Conservation (phyloP, 2,888 invertebrate genomes). For the Sericinus montela region DNA sequence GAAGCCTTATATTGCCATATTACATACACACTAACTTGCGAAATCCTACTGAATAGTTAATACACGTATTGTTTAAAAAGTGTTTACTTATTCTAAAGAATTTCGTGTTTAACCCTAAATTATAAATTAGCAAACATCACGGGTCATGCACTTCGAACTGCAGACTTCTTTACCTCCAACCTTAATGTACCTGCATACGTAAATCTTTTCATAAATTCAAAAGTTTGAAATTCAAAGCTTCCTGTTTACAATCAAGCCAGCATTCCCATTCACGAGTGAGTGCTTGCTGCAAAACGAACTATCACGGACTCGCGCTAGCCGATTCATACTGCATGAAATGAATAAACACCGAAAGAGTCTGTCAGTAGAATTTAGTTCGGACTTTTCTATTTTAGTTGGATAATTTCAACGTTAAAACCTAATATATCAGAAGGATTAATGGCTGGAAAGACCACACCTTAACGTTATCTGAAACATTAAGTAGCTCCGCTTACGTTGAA, state of each 20-base stretch:
- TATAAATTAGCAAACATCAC: neutral
- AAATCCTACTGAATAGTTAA: too few species aligned
- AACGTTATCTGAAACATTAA: conserved; percentile 7
- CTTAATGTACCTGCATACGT: conserved; percentile 3
- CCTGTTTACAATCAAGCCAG: conserved; percentile 13
- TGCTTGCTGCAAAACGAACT: conserved; percentile 8
- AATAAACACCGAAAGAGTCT: conserved; percentile 7
- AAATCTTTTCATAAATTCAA: conserved; percentile 17
- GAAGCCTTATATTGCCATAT: conserved; percentile 1
- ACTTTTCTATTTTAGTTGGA: neutral
- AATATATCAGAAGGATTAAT: neutral
- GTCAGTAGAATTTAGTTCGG: conserved; percentile 1
- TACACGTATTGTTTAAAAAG: too few species aligned
- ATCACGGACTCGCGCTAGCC: neutral
- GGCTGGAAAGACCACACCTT: neutral
- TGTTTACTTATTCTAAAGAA: too few species aligned
- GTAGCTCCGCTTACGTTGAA: conserved; percentile 3
- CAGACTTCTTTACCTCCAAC: neutral
- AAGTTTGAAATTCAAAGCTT: conserved; percentile 17
- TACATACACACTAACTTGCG: too few species aligned
- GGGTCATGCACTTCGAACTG: neutral
- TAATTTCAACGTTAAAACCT: neutral
- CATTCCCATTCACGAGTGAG: conserved; percentile 5
- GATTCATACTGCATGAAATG: neutral
- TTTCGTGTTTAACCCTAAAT: too few species aligned